phyloP scores from a whole-genome alignment of 2,113 vertebrate species.

The Recurvirostra avosetta region DNA sequence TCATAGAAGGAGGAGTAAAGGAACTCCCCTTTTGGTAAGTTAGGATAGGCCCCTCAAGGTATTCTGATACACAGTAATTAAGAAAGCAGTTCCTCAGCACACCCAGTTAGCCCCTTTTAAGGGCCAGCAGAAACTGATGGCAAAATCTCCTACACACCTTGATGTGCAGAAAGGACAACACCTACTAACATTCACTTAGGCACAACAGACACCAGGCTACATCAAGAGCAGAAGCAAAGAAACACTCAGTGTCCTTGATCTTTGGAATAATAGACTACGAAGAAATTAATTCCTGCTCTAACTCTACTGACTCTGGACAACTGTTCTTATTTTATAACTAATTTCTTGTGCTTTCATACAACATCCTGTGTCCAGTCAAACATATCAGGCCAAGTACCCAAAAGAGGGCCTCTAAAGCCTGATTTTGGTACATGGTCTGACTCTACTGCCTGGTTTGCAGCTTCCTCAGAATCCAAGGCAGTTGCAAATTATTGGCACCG shows the following conservation, averaged over 20 bases:
- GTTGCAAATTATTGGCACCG: background rate
- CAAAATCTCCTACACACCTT: background rate
- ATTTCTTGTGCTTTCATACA: background rate
- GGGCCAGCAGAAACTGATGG: background rate
- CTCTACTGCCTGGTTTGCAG: background rate
- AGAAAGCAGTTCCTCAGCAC: background rate
- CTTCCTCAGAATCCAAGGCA: background rate
- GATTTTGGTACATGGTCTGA: background rate
- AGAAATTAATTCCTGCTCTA: background rate
- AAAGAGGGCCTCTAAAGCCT: background rate
- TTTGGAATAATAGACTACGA: background rate
- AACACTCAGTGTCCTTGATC: background rate
- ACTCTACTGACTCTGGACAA: background rate
- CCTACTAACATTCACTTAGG: background rate
- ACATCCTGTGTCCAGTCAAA: background rate
- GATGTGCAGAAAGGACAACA: background rate
- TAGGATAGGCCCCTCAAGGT: background rate
- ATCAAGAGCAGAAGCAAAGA: background rate
- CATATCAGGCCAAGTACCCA: background rate
- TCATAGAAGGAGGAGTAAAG: background rate
- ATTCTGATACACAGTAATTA: background rate
- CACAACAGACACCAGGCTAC: background rate
- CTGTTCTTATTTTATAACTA: background rate
- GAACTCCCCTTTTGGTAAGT: background rate
- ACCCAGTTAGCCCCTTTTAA: background rate